Evolutionary conservation across 2,797 vertebrate species (phyloP).

Genomic region (Aeoliscus strigatus): DNA sequence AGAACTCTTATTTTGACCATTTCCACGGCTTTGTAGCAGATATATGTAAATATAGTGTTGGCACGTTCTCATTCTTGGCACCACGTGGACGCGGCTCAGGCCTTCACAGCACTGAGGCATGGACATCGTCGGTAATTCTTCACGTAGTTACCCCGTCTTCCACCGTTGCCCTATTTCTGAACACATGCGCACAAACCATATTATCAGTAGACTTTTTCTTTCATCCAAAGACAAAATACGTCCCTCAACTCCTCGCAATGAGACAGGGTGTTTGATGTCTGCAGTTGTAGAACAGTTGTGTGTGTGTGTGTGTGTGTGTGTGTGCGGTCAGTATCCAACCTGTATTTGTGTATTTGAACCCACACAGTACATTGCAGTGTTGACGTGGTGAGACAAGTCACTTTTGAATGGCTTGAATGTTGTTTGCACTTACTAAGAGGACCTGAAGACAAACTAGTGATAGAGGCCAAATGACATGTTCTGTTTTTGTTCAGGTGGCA

Average conservation of each 20-base stretch:
- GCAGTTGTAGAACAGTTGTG: constrained; percentile 49
- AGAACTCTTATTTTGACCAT: constrained; percentile 27
- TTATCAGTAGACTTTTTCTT: constrained; percentile 9
- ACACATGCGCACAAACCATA: constrained; percentile 36
- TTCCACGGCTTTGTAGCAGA: constrained; percentile 14
- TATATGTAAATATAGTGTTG: constrained; percentile 27
- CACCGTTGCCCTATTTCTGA: constrained; percentile 34
- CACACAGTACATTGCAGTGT: constrained; percentile 33
- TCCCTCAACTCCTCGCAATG: constrained; percentile 12
- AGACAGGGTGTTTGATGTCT: constrained; percentile 31
- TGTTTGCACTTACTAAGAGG: constrained; percentile 48
- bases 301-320: too few relatives aligned
- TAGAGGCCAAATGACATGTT: constrained; percentile 58
- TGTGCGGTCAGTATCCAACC: constrained; percentile 47
- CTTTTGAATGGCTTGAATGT: constrained; percentile 52
- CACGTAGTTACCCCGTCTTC: constrained; percentile 52
- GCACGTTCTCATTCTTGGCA: constrained; percentile 5
- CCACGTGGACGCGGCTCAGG: neutral
- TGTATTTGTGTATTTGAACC: constrained; percentile 46
- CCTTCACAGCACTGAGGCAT: constrained; percentile 32
- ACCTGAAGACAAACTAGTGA: constrained; percentile 51
- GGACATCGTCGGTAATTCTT: constrained; percentile 28
- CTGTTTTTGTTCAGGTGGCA: constrained; percentile 28
- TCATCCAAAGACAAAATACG: constrained; percentile 3
- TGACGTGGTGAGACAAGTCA: constrained; percentile 27